Evolutionary conservation across 2,797 vertebrate species (phyloP), one percentile per base, ranked within the genome.

Genomic region (Pseudomugil gertrudae): DNA sequence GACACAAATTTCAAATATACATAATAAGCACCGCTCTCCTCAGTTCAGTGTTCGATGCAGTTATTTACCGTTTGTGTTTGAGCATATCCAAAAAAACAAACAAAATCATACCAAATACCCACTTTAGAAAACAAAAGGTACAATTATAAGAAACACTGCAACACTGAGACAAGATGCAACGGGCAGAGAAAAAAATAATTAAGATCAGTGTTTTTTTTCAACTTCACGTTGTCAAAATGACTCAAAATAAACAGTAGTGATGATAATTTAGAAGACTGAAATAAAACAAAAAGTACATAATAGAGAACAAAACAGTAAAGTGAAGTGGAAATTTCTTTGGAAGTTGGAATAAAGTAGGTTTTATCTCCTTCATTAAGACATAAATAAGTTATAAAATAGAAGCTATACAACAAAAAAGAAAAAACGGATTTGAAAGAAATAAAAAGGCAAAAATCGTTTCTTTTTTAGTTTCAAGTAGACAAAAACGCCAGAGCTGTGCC

Each of bases 241-340:
- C 90, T 33, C 4, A 78, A 70, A 81, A 81, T 2, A 51, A 72
- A 79, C 62, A 83, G 87, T 89, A 92, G 87, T 92, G 90, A 90
- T 77, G 35, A 78, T 75, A 4, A 38, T 59, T 63, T 78, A 74
- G 52, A 74, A 80, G 81, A 88, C 81, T 73, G 64, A 74, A 84
- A 81, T 80, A 79, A 90, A 86, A 84, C 50, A 66, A 48, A 67
- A 57, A 62, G 43, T 32, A 63, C 63, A 78, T 55, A 58, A 91
- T 81, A 81, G 69, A 74, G 62, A 88, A 88, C 48, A 71, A 94
- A 94, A 93, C 88, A 84, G 91, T 89, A 79, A 92, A 89, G 77
- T 95, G 93, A 93, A 97, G 97, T 98, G 97, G 97, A 97, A 98
- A 95, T 95, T 95, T 98, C 96, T 98, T 98, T 98, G 97, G 97